Base-by-base conservation (phyloP, 2,113 vertebrate genomes). In the Grammomys dolichurus region DNA sequence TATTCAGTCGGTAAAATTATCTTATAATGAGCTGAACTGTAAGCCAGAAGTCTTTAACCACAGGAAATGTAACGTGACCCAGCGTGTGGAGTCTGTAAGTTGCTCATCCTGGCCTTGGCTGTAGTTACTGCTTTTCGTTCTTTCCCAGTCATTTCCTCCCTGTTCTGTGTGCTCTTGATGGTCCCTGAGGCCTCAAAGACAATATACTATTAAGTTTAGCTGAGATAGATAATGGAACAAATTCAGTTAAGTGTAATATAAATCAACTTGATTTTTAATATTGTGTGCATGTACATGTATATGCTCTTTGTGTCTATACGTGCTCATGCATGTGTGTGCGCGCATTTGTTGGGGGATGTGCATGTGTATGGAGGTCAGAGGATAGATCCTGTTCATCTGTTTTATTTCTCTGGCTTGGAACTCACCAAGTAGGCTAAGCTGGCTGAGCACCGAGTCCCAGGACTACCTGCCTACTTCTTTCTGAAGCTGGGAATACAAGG, bases 41-140 rank as follows among this genome's bases (percentile, higher is more conserved):
- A 82, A 97, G 69, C 95, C 94, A 95, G 95, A 94, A 96, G 94
- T 93, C 92, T 96, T 92, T 96, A 96, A 97, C 89, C 87, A n/a
- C 89, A 90, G 96, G 95, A 95, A 97, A 91, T 40, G 78, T 81
- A 78, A 96, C 89, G 86, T 92, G 89, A 72, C 69, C 56, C 51
- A 6, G 89, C 86, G n/a, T 63, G 67, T 90, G 70, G 96, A 96
- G 93, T 93, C 82, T 93, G 72, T n/a, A 89, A 95, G 91, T 89
- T 84, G 93, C 58, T 96, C 65, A 67, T 90, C 77, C 77, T 78
- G 73, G 89, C 92, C 88, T 77, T 89, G 94, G 70, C 43, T 75
- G 5, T 22, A 95, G 92, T 87, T 58, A 58, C 90, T 72, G 91
- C 63, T 93, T 95, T 91, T 95, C 24, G 87, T 94, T 96, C 65